phyloP scores from a whole-genome alignment of 2,113 vertebrate genomes.

The Laterallus jamaicensis region DNA sequence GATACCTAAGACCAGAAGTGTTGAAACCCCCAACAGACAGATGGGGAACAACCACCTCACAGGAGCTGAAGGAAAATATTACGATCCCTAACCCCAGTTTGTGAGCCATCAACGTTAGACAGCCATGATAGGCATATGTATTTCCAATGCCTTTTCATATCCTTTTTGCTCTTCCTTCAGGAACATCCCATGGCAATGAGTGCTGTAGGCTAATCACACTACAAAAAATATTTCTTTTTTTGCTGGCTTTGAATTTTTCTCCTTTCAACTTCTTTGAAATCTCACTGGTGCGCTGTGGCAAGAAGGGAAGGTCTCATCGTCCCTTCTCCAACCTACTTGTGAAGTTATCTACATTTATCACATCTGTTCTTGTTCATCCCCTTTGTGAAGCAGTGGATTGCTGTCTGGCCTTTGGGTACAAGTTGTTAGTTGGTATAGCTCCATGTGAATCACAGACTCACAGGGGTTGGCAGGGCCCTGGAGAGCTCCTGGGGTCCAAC shows the following conservation, averaged over 20 bases:
- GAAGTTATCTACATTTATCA: not conserved
- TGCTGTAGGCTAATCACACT: not conserved
- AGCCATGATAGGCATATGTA: not conserved
- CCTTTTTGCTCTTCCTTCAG: not conserved
- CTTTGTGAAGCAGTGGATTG: not conserved
- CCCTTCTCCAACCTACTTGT: not conserved
- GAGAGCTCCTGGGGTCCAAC: too few species aligned
- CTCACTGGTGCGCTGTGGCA: not conserved
- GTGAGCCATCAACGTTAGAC: not conserved
- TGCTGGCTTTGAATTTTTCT: not conserved
- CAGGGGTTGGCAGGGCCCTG: too few species aligned
- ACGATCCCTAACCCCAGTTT: not conserved
- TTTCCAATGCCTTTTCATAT: not conserved
- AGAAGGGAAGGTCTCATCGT: not conserved
- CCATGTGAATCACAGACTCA: not conserved
- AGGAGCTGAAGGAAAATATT: not conserved
- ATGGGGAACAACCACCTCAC: accelerated
- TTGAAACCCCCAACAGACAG: not conserved
- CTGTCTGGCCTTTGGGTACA: accelerated
- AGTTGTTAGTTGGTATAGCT: not conserved
- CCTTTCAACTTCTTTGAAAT: not conserved
- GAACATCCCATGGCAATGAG: not conserved
- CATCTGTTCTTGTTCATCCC: not conserved
- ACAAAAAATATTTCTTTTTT: not conserved
- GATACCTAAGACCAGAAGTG: not conserved